Conservation (phyloP, 2,113 vertebrate genomes). For the Paedocypris sp. region DNA sequence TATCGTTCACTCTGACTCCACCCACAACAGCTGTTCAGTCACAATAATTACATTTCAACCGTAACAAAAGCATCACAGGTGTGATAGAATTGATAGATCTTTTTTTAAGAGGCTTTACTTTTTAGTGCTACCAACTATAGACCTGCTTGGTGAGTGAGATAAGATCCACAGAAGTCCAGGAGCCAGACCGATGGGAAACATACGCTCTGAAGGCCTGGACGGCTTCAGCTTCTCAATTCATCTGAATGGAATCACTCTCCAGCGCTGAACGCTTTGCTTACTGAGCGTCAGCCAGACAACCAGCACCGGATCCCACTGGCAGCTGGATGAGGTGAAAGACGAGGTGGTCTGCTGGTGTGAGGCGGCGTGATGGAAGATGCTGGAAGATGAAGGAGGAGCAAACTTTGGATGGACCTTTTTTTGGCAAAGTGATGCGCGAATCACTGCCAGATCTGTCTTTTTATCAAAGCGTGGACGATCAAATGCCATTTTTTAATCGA, state of each 20-base stretch:
- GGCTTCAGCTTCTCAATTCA: conserved; percentile 46
- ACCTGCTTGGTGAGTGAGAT: conserved; percentile 2
- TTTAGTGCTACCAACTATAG: too few species aligned
- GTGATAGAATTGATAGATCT: too few species aligned
- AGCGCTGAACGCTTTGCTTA: conserved; percentile 38
- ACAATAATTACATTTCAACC: too few species aligned
- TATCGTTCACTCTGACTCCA: too few species aligned
- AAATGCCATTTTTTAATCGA: too few species aligned
- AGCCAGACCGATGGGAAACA: conserved; percentile 2
- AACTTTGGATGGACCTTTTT: too few species aligned
- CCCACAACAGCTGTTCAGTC: too few species aligned
- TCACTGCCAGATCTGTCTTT: too few species aligned
- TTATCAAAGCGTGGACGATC: too few species aligned
- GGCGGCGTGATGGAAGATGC: neutral
- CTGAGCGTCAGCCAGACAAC: conserved; percentile 17
- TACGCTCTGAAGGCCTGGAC: conserved; percentile 12
- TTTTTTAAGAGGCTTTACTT: too few species aligned
- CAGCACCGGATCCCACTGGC: conserved; percentile 24
- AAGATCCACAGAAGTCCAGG: conserved; percentile 10
- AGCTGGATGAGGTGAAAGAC: neutral
- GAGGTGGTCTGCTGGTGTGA: neutral
- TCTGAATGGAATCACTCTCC: conserved; percentile 43
- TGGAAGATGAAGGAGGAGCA: neutral
- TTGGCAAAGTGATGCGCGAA: too few species aligned
- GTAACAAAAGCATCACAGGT: too few species aligned